Percentiles rank a stretch among this genome's conserved stretches.
Evolutionary conservation across 1,140 invertebrate genomes (phyloP).

Genomic region (Drosophila truncata): DNA sequence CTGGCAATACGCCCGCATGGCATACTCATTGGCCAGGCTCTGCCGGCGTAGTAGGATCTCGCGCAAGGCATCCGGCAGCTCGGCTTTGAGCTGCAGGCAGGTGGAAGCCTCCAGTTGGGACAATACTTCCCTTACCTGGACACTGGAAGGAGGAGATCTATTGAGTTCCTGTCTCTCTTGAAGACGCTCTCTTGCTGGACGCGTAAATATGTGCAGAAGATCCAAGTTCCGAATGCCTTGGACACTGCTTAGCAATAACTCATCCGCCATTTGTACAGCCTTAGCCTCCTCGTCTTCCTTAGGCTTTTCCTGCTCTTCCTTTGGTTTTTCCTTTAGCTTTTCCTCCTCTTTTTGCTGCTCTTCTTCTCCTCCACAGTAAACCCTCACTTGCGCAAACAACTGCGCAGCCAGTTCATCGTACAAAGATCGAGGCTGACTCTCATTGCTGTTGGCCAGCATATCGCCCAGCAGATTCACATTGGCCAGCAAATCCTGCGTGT

Average conservation of each 20-base stretch:
- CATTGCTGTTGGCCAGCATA: conserved; percentile 43
- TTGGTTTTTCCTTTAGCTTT: no score
- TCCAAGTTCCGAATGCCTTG: not conserved
- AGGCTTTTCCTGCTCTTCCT: not conserved
- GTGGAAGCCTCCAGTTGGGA: conserved; percentile 15
- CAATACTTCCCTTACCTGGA: conserved; percentile 14
- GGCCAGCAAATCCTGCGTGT: conserved; percentile 70
- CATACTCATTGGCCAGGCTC: conserved; percentile 59
- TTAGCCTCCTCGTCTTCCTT: not conserved
- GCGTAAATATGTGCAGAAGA: conserved; percentile 3
- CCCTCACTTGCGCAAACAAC: conserved; percentile 21
- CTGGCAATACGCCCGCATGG: conserved; percentile 65
- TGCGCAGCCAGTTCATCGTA: conserved; percentile 53
- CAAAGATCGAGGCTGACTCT: conserved; percentile 29
- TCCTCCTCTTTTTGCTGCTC: not conserved
- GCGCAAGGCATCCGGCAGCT: conserved; percentile 31
- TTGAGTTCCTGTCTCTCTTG: not conserved
- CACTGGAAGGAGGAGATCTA: not conserved
- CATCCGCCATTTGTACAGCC: not conserved
- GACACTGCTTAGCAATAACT: not conserved
- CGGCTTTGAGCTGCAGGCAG: conserved; percentile 21
- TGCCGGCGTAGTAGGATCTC: conserved; percentile 56
- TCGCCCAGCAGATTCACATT: conserved; percentile 62
- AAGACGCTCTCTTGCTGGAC: not conserved
- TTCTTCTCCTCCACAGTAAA: conserved; percentile 8